These are phyloP conservation scores for Drosophila ironensis DNA, from an alignment of 1,140 invertebrate genomes.

Conservation along the genomic window DNA sequence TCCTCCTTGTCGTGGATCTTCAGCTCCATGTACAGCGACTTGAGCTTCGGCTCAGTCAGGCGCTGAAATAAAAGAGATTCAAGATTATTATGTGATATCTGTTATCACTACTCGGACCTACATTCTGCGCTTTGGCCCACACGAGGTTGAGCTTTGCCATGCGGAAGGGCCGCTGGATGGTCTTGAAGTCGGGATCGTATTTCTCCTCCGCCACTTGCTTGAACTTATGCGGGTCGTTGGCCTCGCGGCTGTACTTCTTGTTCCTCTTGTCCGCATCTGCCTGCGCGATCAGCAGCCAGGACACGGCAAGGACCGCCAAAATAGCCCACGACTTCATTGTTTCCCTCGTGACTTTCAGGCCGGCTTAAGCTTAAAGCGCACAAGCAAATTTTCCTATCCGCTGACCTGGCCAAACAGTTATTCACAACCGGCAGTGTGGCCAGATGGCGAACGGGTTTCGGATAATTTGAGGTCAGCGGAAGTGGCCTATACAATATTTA, in stretches of 20 bases:
- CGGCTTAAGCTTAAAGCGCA: slow-evolving; percentile 3
- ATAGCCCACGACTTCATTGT: not conserved
- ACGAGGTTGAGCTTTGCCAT: slow-evolving; percentile 93
- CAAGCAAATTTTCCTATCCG: slow-evolving; percentile 10
- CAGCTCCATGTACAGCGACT: slow-evolving; percentile 92
- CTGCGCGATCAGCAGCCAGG: slow-evolving; percentile 19
- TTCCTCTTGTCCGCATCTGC: slow-evolving; percentile 60
- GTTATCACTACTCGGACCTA: slow-evolving; percentile 73
- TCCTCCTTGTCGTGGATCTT: slow-evolving; percentile 97
- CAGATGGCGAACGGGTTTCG: no score
- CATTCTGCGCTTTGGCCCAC: slow-evolving; percentile 92
- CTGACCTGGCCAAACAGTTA: slow-evolving; percentile 50
- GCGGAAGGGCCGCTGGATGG: slow-evolving; percentile 89
- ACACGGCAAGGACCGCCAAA: slow-evolving; percentile 6
- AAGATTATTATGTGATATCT: not conserved
- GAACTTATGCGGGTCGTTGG: slow-evolving; percentile 62
- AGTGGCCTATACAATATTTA: no score
- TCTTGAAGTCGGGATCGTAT: slow-evolving; percentile 81
- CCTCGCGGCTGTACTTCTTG: slow-evolving; percentile 70
- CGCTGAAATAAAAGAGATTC: slow-evolving; percentile 84
- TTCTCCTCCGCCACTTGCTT: slow-evolving; percentile 54
- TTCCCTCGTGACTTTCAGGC: not conserved
- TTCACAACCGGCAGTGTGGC: slow-evolving; percentile 13
- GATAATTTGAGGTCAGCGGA: no score
- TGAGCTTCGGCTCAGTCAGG: slow-evolving; percentile 91